These are phyloP conservation scores for Lagorchestes hirsutus DNA, from an alignment of 2,797 vertebrate species.

Conservation along the genomic window DNA sequence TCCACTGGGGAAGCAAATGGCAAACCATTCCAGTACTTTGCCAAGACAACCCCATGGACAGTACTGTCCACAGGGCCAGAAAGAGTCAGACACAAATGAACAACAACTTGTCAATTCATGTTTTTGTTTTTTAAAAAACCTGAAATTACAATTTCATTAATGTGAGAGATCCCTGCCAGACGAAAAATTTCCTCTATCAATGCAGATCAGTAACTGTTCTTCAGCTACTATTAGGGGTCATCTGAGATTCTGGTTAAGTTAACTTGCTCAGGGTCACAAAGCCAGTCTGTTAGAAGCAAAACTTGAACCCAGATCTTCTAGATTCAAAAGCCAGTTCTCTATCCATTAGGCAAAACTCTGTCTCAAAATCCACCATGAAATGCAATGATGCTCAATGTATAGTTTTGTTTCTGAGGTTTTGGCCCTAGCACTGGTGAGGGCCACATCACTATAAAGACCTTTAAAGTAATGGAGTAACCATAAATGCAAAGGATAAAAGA, in stretches of 20 bases:
- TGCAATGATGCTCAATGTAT: background rate
- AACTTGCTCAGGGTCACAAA: background rate
- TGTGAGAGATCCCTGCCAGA: background rate
- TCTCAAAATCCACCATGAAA: background rate
- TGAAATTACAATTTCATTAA: background rate
- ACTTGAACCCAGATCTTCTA: background rate
- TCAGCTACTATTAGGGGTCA: background rate
- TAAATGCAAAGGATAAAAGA: background rate
- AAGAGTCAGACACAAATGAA: background rate
- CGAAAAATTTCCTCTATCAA: background rate
- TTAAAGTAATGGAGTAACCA: background rate
- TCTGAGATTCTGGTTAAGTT: background rate
- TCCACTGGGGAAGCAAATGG: background rate
- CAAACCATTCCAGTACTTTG: background rate
- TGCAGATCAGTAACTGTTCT: background rate
- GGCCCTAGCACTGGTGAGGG: background rate
- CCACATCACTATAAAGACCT: slow-evolving; percentile 1
- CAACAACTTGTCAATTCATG: background rate
- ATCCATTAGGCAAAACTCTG: background rate
- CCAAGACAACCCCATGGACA: background rate
- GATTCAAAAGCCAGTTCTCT: slow-evolving; percentile 15
- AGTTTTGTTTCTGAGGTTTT: background rate
- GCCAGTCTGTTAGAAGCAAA: background rate
- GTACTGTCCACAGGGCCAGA: background rate
- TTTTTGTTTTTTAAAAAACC: background rate